These are phyloP conservation scores for Phrynocephalus versicolor DNA, from an alignment of 2,113 vertebrate genomes.

Conservation along the genomic window DNA sequence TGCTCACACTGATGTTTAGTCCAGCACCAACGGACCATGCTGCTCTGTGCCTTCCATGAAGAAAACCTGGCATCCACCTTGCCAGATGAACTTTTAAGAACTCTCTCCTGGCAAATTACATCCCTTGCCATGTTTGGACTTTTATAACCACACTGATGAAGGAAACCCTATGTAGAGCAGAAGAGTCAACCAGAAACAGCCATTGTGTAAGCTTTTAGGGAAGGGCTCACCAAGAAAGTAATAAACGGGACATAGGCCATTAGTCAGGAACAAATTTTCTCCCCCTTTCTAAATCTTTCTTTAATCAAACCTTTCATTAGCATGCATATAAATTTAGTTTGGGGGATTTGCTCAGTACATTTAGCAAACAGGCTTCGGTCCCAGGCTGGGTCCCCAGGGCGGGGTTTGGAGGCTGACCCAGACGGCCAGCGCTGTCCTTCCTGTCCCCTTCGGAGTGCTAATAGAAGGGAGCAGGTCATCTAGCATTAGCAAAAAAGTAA, in stretches of 20 bases:
- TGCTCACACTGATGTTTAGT: too few species aligned
- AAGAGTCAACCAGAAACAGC: conserved; percentile 50
- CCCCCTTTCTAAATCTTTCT: conserved; percentile 76
- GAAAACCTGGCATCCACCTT: too few species aligned
- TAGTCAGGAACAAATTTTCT: conserved; percentile 81
- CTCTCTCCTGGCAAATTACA: too few species aligned
- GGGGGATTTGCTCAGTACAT: conserved; percentile 69
- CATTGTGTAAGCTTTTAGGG: conserved; percentile 41
- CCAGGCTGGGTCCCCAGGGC: conserved; percentile 50
- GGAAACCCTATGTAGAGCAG: too few species aligned
- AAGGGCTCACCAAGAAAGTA: conserved; percentile 73
- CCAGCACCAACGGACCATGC: too few species aligned
- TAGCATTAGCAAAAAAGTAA: conserved; percentile 95
- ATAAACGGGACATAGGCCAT: conserved; percentile 78
- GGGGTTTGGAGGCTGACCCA: conserved; percentile 47
- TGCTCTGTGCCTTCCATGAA: too few species aligned
- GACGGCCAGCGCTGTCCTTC: conserved; percentile 70
- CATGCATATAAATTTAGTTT: conserved; percentile 77
- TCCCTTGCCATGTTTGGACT: too few species aligned
- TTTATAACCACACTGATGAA: too few species aligned
- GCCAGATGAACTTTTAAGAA: too few species aligned
- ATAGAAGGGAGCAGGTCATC: conserved; percentile 95
- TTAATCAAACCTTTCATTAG: conserved; percentile 87
- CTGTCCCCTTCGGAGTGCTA: conserved; percentile 79
- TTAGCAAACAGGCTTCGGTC: conserved; percentile 65